These are phyloP conservation scores for Phalanger gymnotis DNA, from an alignment of 2,797 vertebrate genomes.

Conservation along the genomic window DNA sequence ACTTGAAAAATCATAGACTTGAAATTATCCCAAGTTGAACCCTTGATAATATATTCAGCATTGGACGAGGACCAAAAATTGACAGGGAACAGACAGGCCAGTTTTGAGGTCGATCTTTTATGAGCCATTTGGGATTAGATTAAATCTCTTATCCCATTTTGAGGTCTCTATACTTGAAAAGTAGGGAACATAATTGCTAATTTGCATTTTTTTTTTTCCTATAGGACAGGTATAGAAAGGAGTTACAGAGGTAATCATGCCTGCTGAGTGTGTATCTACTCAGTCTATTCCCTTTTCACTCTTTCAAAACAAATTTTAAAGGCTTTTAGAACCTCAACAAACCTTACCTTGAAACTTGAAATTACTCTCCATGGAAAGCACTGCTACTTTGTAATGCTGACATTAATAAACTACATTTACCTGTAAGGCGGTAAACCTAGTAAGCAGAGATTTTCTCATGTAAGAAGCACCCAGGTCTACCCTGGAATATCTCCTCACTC, in stretches of 20 bases:
- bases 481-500: background rate
- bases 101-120: background rate
- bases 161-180: slow-evolving; percentile 35
- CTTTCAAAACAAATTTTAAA: background rate
- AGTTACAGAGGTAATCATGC: accelerated
- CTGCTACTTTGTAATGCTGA: background rate
- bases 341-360: slow-evolving; percentile 21
- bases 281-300: background rate
- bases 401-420: background rate
- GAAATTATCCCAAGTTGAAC: slow-evolving; percentile 25
- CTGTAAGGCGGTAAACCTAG: background rate
- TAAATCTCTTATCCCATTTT: slow-evolving; percentile 43
- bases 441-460: background rate
- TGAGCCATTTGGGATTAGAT: slow-evolving; percentile 9
- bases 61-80: background rate
- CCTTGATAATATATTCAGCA: background rate
- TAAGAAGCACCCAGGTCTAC: background rate
- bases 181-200: slow-evolving; percentile 20
- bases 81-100: accelerated
- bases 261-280: background rate
- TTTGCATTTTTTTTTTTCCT: slow-evolving; percentile 3
- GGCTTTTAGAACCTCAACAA: background rate
- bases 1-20: slow-evolving; percentile 16
- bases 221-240: background rate
- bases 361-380: background rate